Evolutionary conservation across 2,888 invertebrate species (phyloP), one percentile per base, ranked within the genome.

Genomic region (Heteropelma amictum): DNA sequence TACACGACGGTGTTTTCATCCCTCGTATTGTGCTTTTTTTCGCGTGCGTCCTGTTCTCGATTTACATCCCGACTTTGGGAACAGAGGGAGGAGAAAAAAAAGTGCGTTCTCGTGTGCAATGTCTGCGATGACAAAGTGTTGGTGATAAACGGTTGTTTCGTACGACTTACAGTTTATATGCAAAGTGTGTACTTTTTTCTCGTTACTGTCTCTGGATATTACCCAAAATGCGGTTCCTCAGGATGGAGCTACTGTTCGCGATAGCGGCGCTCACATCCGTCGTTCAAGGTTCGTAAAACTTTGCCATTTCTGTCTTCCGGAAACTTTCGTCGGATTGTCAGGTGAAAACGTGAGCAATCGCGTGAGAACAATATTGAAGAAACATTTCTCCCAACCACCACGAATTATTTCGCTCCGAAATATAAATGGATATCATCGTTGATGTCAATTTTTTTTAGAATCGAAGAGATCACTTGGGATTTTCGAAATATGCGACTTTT

Each of bases 281-380:
- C 40, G 77, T 75, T 72, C 61, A 81, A 82, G 82, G 82, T 82
- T 47, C 6, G 79, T 77, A n/a, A 10, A n/a, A n/a, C n/a, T n/a
- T n/a, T n/a, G n/a, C n/a, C n/a, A n/a, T 14, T 38, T 38, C 14
- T 12, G 12, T 5, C 14, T 38, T 30, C 6, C 30, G 1, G 30
- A 30, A 30, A n/a, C 38, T 5, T 1, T n/a, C 3, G 14, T 6
- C 12, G 5, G 35, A 23, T 23, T 40, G 10, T 23, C 3, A n/a
- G 17, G n/a, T n/a, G n/a, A n/a, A n/a, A n/a, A n/a, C n/a, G n/a
- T n/a, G n/a, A n/a, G n/a, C n/a, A n/a, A n/a, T n/a, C n/a, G n/a
- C n/a, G n/a, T n/a, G n/a, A n/a, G n/a, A n/a, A n/a, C n/a, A n/a
- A n/a, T n/a, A n/a, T n/a, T n/a, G n/a, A n/a, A n/a, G n/a, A n/a